phyloP scores from a whole-genome alignment of 2,888 invertebrate species.

The Caenorhabditis imperialis region DNA sequence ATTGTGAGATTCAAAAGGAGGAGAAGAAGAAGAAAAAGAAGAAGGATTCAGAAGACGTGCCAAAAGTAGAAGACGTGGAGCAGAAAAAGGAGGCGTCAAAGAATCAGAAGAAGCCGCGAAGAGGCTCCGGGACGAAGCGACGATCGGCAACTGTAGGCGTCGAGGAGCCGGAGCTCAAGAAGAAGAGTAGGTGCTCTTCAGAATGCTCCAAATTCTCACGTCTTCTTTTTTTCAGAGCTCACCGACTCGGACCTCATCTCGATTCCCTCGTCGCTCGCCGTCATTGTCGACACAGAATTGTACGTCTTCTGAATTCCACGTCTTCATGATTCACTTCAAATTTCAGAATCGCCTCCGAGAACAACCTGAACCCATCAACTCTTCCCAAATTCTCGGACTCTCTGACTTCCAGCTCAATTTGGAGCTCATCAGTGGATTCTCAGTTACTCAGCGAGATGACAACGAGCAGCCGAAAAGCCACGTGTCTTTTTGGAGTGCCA shows the following conservation, averaged over 20 bases:
- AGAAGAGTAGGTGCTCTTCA: slow-evolving; percentile 13
- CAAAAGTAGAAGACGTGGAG: not conserved
- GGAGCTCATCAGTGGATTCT: slow-evolving; percentile 2
- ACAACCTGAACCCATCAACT: too few species aligned
- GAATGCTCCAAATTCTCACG: not conserved
- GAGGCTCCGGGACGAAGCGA: slow-evolving; percentile 10
- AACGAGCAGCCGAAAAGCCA: not conserved
- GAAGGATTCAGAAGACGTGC: not conserved
- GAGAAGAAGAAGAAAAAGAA: slow-evolving; percentile 5
- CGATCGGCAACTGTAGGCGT: slow-evolving; percentile 12
- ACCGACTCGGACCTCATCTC: slow-evolving; percentile 35
- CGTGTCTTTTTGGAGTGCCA: slow-evolving; percentile 24
- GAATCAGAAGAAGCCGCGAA: too few species aligned
- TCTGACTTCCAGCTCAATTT: slow-evolving; percentile 1
- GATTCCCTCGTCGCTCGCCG: slow-evolving; percentile 31
- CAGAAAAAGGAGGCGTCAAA: not conserved
- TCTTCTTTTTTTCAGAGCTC: slow-evolving; percentile 14
- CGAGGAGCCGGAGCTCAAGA: slow-evolving; percentile 25
- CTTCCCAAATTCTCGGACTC: slow-evolving; percentile 12
- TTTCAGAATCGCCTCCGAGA: slow-evolving; percentile 24
- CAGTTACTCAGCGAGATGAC: slow-evolving; percentile 16
- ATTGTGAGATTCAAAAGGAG: slow-evolving; percentile 23
- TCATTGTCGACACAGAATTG: slow-evolving; percentile 31
- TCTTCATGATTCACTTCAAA: not conserved
- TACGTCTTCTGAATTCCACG: not conserved